These are phyloP conservation scores for Stictocephala bisonia DNA, from an alignment of 2,888 invertebrate genomes.

Conservation along the genomic window DNA sequence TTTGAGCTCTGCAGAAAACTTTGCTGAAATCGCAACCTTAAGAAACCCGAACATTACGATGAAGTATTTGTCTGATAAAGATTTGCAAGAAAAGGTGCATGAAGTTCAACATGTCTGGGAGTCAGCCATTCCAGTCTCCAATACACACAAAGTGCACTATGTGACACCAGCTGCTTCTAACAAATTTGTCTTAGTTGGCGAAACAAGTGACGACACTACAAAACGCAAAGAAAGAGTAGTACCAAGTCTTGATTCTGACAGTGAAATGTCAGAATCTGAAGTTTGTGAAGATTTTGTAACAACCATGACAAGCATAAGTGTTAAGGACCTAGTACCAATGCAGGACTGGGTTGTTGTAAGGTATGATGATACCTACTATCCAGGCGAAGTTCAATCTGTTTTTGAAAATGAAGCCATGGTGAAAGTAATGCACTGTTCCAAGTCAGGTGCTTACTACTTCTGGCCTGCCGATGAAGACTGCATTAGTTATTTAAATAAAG, in stretches of 20 bases:
- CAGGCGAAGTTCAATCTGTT: background rate
- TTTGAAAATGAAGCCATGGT: background rate
- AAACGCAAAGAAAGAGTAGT: background rate
- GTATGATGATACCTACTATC: background rate
- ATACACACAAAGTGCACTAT: background rate
- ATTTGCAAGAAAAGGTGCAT: background rate
- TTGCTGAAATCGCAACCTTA: background rate
- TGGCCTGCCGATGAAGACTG: constrained; percentile 13
- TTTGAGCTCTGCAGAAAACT: background rate
- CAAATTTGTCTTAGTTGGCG: background rate
- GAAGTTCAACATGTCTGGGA: background rate
- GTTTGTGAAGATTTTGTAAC: background rate
- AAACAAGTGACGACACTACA: background rate
- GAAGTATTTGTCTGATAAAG: background rate
- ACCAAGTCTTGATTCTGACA: background rate
- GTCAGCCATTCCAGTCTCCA: background rate
- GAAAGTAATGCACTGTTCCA: constrained; percentile 5
- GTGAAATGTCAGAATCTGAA: background rate
- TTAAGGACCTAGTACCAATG: background rate
- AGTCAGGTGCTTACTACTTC: background rate
- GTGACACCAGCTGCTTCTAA: background rate
- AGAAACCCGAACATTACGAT: background rate
- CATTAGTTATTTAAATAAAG: background rate
- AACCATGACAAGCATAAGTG: background rate
- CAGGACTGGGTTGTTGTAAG: constrained; percentile 1